These are phyloP conservation scores for Microtus pennsylvanicus DNA, from an alignment of 2,113 vertebrate genomes.

Conservation along the genomic window DNA sequence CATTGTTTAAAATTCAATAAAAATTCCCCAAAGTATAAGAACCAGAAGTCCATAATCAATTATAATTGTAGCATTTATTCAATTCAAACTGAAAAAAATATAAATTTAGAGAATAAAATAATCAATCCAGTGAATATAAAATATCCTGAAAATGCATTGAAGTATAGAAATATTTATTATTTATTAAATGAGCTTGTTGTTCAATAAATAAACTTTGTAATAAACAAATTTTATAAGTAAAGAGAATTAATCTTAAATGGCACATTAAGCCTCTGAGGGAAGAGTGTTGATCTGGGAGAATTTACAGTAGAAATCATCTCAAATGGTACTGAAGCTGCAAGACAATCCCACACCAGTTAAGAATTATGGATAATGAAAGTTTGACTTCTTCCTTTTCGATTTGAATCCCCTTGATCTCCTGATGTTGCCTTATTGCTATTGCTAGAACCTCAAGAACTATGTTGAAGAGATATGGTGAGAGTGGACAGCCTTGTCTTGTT, in stretches of 20 bases:
- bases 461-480: too few relatives aligned
- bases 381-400: too few relatives aligned
- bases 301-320: background rate
- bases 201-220: background rate
- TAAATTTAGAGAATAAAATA: background rate
- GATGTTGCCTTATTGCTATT: too few relatives aligned
- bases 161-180: background rate
- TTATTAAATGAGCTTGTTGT: background rate
- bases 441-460: too few relatives aligned
- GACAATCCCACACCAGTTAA: too few relatives aligned
- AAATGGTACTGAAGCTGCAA: background rate
- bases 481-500: too few relatives aligned
- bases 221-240: background rate
- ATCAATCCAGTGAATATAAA: background rate
- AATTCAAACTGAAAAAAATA: background rate
- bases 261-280: background rate
- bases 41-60: background rate
- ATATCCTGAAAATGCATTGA: background rate
- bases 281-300: background rate
- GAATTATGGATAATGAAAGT: too few relatives aligned
- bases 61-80: background rate
- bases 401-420: too few relatives aligned
- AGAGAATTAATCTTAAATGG: background rate
- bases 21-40: background rate
- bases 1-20: background rate